Percentiles rank a stretch among this genome's conserved stretches.
phyloP scores from a whole-genome alignment of 37 sponge, comb jelly and placozoan species.

The Ephydatia muelleri region DNA sequence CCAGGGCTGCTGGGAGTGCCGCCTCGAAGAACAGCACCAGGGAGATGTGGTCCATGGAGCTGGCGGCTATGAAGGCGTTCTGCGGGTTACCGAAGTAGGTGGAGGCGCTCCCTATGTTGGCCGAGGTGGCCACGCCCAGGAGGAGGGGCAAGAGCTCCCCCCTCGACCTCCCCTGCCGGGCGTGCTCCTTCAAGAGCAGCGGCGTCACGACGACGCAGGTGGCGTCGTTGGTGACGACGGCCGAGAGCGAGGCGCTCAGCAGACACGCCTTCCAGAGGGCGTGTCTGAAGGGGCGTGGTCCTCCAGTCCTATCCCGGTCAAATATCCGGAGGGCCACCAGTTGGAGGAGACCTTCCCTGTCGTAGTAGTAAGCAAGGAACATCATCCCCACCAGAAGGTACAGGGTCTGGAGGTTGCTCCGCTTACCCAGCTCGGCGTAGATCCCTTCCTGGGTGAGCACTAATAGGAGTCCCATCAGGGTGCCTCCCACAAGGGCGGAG shows the following conservation, averaged over 20 bases:
- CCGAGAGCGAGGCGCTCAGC: conserved; percentile 38
- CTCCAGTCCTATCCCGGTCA: conserved; percentile 16
- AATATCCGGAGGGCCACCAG: conserved; percentile 26
- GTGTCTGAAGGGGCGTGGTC: conserved; percentile 18
- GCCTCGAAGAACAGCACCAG: conserved; percentile 47
- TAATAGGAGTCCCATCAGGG: conserved; percentile 57
- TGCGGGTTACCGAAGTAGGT: conserved; percentile 74
- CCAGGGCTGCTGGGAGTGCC: conserved; percentile 49
- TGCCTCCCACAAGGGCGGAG: conserved; percentile 62
- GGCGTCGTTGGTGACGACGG: conserved; percentile 71
- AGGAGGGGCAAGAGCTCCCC: conserved; percentile 45
- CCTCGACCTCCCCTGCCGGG: conserved; percentile 25
- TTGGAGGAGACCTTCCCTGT: conserved; percentile 66
- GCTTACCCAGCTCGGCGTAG: conserved; percentile 20
- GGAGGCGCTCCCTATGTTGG: conserved; percentile 76
- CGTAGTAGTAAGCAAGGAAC: conserved; percentile 66
- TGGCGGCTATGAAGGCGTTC: conserved; percentile 70
- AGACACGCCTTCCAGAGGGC: conserved; percentile 62
- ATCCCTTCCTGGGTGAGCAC: conserved; percentile 58
- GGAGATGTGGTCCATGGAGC: conserved; percentile 12
- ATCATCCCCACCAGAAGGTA: conserved; percentile 77
- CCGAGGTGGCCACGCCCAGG: conserved; percentile 63
- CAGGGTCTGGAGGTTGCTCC: conserved; percentile 55
- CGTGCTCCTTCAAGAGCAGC: conserved; percentile 50
- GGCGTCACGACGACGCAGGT: conserved; percentile 61